These are phyloP conservation scores for Poeciliopsis turneri DNA, from an alignment of 2,797 vertebrate species.

Conservation along the genomic window DNA sequence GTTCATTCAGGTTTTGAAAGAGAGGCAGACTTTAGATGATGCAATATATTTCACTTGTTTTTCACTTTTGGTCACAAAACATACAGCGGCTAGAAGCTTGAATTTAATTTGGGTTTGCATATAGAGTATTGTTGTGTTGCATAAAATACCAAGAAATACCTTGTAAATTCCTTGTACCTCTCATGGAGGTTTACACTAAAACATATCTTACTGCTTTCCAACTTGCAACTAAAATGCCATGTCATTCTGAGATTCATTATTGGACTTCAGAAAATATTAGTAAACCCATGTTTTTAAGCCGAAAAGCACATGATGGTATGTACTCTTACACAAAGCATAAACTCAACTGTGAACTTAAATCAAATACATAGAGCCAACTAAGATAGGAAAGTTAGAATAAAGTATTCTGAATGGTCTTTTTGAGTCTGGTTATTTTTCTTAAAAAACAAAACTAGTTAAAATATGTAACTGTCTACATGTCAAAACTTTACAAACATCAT, in stretches of 20 bases:
- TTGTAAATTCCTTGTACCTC: background rate
- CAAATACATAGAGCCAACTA: background rate
- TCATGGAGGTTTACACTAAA: background rate
- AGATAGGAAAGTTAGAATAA: background rate
- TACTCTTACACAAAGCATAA: background rate
- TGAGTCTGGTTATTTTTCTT: background rate
- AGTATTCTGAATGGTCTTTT: background rate
- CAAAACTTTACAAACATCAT: background rate
- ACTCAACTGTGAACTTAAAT: background rate
- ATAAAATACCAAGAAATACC: background rate
- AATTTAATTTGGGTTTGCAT: background rate
- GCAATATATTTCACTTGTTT: background rate
- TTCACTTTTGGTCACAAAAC: background rate
- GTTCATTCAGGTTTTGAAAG: background rate
- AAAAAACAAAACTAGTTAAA: background rate
- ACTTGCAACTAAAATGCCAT: background rate
- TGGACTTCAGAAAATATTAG: background rate
- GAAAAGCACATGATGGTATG: too few relatives aligned
- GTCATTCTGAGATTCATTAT: background rate
- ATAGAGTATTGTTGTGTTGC: background rate
- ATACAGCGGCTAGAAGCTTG: background rate
- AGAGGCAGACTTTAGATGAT: background rate
- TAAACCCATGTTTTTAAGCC: background rate
- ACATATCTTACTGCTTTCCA: background rate
- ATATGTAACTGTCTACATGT: background rate